Conservation (phyloP, 2,797 vertebrate genomes). For the Vipera latastei region DNA sequence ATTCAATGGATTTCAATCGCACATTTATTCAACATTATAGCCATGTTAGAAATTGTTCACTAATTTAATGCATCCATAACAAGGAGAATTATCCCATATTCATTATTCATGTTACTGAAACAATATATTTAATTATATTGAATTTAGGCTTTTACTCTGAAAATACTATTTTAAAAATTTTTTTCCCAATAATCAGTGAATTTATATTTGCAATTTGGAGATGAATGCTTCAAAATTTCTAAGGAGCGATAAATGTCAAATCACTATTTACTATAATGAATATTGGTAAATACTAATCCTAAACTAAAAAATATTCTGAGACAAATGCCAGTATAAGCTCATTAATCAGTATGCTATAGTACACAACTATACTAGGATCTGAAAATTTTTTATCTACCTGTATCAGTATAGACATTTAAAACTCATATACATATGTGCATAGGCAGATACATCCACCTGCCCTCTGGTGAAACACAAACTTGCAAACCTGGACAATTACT, state of each 20-base stretch:
- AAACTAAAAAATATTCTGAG: neutral
- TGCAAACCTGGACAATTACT: too few species aligned
- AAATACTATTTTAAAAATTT: neutral
- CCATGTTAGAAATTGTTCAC: neutral
- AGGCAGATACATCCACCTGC: too few species aligned
- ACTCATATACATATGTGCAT: neutral
- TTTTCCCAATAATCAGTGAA: neutral
- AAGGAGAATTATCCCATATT: neutral
- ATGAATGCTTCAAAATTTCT: neutral
- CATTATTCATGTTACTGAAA: constrained; percentile 7
- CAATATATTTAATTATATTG: neutral
- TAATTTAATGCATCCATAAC: neutral
- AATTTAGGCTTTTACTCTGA: neutral
- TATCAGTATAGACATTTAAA: neutral
- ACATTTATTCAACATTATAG: neutral
- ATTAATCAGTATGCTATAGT: neutral
- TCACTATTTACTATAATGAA: neutral
- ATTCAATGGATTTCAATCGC: neutral
- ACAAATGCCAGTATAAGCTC: neutral
- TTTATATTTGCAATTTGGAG: neutral
- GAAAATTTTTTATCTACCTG: neutral
- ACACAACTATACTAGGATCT: neutral
- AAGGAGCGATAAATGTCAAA: neutral
- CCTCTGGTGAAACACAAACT: too few species aligned
- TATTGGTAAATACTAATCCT: accelerated